phyloP scores from a whole-genome alignment of 2,113 vertebrate species.

The Gymnocephalus cernua region DNA sequence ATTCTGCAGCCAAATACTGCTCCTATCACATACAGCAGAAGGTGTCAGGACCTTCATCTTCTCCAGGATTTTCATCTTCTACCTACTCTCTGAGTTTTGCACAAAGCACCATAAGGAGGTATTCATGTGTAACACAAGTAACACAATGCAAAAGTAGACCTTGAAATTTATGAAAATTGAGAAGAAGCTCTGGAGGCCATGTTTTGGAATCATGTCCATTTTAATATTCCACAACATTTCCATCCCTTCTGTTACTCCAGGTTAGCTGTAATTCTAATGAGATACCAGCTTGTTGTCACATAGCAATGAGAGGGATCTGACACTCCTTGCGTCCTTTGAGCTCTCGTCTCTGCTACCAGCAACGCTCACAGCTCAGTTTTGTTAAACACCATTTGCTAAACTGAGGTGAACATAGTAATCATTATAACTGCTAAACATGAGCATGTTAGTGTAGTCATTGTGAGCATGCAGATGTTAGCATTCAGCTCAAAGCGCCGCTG shows the following conservation, averaged over 20 bases:
- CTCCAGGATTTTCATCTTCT: slow-evolving; percentile 1
- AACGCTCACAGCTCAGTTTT: slow-evolving; percentile 21
- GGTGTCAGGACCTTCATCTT: neutral
- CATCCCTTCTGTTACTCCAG: neutral
- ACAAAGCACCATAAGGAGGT: neutral
- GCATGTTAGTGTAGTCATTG: neutral
- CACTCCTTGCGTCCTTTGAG: neutral
- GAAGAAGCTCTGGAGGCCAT: neutral
- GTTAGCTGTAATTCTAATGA: slow-evolving; percentile 2
- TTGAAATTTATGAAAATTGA: neutral
- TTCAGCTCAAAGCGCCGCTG: neutral
- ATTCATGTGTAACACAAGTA: neutral
- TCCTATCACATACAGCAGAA: neutral
- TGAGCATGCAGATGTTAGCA: neutral
- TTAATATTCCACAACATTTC: slow-evolving; percentile 18
- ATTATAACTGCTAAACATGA: neutral
- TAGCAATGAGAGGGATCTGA: slow-evolving; percentile 27
- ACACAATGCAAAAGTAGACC: neutral
- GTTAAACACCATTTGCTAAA: slow-evolving; percentile 21
- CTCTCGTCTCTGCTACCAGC: slow-evolving; percentile 18
- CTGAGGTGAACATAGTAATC: neutral
- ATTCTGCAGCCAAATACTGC: neutral
- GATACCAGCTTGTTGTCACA: slow-evolving; percentile 12
- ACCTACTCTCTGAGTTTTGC: neutral
- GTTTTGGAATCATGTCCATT: neutral